A percentile compares a stretch with the other conserved stretches of the same genome.
These are phyloP conservation scores for Nothocercus nigrocapillus DNA, from an alignment of 2,113 vertebrate genomes.

Conservation along the genomic window DNA sequence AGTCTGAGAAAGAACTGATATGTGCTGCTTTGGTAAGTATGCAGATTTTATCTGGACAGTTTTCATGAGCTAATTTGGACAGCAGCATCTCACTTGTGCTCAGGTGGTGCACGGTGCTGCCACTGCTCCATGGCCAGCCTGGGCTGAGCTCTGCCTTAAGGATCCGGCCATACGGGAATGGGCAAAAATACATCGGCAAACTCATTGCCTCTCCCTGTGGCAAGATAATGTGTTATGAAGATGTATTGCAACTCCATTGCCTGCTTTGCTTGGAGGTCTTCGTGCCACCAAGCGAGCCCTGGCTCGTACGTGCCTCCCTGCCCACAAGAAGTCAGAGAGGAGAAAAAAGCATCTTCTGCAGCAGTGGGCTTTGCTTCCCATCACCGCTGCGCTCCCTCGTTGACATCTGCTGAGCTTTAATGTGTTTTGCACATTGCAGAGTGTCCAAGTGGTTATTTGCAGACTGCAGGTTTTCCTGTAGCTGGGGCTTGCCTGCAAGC, in stretches of 20 bases:
- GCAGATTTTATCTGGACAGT: not conserved
- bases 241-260: not conserved
- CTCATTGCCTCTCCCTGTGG: not conserved
- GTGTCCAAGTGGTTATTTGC: not conserved
- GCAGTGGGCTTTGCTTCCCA: not conserved
- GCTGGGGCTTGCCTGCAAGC: not conserved
- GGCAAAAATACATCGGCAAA: too few species aligned
- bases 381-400: fast-evolving
- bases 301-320: fast-evolving
- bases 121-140: not conserved
- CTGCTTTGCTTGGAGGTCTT: not conserved
- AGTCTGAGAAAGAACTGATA: not conserved
- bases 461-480: not conserved
- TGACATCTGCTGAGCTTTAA: not conserved
- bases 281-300: fast-evolving
- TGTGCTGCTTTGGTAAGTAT: not conserved
- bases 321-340: not conserved
- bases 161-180: too few species aligned
- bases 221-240: too few species aligned
- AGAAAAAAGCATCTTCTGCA: not conserved
- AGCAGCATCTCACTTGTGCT: not conserved
- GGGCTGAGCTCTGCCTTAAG: not conserved
- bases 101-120: fast-evolving
- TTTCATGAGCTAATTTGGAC: not conserved
- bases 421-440: fast-evolving